phyloP scores from a whole-genome alignment of 2,888 invertebrate species.

The Stenodera caucasica region DNA sequence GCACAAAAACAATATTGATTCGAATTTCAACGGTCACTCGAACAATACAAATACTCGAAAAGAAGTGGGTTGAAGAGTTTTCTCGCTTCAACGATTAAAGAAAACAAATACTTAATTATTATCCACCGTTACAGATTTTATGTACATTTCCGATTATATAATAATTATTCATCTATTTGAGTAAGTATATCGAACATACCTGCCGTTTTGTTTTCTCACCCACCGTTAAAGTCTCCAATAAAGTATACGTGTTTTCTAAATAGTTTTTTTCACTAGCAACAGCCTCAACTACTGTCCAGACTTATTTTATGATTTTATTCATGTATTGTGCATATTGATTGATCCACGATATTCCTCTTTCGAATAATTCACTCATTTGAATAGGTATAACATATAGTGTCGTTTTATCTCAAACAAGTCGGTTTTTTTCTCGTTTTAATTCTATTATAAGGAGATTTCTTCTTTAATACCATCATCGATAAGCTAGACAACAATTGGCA shows the following conservation, averaged over 20 bases:
- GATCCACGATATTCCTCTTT: not conserved
- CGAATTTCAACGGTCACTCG: too few relatives aligned
- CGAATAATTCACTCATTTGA: not conserved
- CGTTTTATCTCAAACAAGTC: too few relatives aligned
- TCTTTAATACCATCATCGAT: not conserved
- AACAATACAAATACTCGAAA: not conserved
- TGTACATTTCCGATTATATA: too few relatives aligned
- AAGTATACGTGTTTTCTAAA: too few relatives aligned
- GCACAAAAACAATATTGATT: too few relatives aligned
- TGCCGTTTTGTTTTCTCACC: not conserved
- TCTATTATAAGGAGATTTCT: not conserved
- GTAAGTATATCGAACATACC: too few relatives aligned
- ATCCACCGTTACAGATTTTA: too few relatives aligned
- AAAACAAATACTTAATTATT: not conserved
- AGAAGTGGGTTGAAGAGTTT: not conserved
- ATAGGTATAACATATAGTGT: too few relatives aligned
- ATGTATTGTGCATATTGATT: slow-evolving; percentile 16
- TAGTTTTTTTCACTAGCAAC: too few relatives aligned
- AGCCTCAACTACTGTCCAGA: too few relatives aligned
- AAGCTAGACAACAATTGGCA: not conserved
- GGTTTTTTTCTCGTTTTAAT: too few relatives aligned
- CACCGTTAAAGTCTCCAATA: not conserved
- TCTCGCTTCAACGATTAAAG: not conserved
- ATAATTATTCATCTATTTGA: too few relatives aligned
- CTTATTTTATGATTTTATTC: slow-evolving; percentile 3